Base-by-base conservation (phyloP, 2,888 invertebrate genomes). In the Andricus curvator region DNA sequence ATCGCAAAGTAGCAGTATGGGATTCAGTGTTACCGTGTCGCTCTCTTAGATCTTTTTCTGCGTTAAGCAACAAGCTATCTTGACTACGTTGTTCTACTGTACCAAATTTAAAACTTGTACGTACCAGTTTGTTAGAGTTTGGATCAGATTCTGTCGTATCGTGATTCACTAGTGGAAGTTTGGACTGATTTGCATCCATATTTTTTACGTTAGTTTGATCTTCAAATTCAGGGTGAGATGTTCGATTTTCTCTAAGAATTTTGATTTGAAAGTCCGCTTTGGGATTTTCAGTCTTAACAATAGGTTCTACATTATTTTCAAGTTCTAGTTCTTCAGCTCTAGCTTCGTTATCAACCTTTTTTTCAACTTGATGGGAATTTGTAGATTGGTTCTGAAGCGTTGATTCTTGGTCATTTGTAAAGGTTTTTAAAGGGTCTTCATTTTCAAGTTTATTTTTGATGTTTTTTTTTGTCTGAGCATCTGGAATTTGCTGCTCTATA, bases 41-140 rank as follows among this genome's bases (percentile, higher is more conserved):
- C 56, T 84, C 82, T 81, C 81, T 78, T 83, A 81, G 25, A 79
- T n/a, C 13, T 33, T 81, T 83, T 68, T 79, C 79, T 77, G 80
- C 70, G 17, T 62, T 78, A 33, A 80, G 33, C 9, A 56, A 33
- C 13, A 44, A 64, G n/a, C 33, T 60, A 17, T 79, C 25, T 25
- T 48, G 67, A 41, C n/a, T 41, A 41, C 1, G 3, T 25, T 62
- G 3, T 64, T 64, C 62, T 64, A 64, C 13, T 64, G 25, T 11
- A 64, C 4, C 17, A 29, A 64, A 22, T 17, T 64, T 13, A 17
- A 64, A 64, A 64, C 15, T 64, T 64, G 13, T 64, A 64, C 2
- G 62, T 17, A 64, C 15, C 15, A 64, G 62, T 17, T 64, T 29
- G 4, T 60, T 4, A 60, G 22, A 22, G 11, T 60, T 60, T 22